These are phyloP conservation scores for Mesorhabditis belari DNA, from an alignment of 2,888 invertebrate species.

Conservation along the genomic window DNA sequence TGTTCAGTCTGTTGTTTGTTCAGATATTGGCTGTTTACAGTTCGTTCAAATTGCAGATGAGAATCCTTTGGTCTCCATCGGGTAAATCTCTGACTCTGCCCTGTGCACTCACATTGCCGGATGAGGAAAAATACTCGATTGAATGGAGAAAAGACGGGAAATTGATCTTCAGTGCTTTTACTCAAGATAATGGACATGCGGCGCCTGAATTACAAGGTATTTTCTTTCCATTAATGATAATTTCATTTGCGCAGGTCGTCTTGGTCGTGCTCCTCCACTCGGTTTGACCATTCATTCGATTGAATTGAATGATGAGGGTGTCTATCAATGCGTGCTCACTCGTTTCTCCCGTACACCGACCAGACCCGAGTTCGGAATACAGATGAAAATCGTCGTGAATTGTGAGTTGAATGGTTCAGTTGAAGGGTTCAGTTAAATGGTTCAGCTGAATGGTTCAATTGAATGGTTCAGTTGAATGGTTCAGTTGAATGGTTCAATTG, in stretches of 20 bases:
- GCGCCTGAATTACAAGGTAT: constrained; percentile 35
- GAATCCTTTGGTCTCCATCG: not conserved
- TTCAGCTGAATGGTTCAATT: too few relatives aligned
- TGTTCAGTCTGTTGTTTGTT: too few relatives aligned
- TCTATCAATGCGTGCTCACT: constrained; percentile 42
- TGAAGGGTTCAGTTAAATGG: too few relatives aligned
- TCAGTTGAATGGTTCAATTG: too few relatives aligned
- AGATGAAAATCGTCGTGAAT: constrained; percentile 38
- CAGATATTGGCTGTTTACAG: too few relatives aligned
- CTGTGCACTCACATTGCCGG: too few relatives aligned
- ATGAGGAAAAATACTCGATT: constrained; percentile 26
- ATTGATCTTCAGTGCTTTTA: constrained; percentile 37
- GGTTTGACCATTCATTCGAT: constrained; percentile 47
- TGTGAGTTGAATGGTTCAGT: constrained; percentile 18
- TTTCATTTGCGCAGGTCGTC: constrained; percentile 35
- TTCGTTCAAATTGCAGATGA: too few relatives aligned
- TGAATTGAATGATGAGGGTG: constrained; percentile 30
- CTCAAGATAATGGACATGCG: constrained; percentile 30
- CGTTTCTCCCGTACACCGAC: constrained; percentile 31
- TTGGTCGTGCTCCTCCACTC: constrained; percentile 36
- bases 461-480: too few relatives aligned
- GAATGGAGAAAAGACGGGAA: constrained; percentile 40
- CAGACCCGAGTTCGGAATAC: constrained; percentile 28
- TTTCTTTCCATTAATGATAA: constrained; percentile 3
- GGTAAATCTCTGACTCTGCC: not conserved